Conservation (phyloP, 2,888 invertebrate genomes). For the Acanthacorydalis orientalis region DNA sequence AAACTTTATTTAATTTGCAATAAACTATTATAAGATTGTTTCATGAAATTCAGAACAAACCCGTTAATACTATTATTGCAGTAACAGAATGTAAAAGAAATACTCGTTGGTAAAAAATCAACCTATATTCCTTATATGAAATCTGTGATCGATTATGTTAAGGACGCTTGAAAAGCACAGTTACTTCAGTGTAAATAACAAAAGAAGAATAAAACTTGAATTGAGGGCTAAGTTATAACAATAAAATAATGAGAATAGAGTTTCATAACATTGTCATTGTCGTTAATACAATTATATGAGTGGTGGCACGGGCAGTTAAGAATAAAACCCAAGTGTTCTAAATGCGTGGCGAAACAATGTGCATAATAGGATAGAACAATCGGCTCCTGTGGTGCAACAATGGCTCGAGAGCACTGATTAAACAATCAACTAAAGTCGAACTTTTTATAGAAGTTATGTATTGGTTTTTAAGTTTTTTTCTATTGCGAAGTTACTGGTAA, state of each 20-base stretch:
- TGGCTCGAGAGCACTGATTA: neutral
- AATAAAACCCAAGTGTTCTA: neutral
- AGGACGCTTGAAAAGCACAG: neutral
- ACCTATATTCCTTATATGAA: neutral
- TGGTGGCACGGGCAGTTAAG: neutral
- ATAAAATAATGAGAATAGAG: neutral
- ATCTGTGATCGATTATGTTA: neutral
- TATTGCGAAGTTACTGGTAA: too few relatives aligned
- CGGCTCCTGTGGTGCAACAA: neutral
- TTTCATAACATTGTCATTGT: neutral
- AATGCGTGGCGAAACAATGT: neutral
- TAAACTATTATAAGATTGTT: too few relatives aligned
- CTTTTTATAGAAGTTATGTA: neutral
- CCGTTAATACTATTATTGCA: too few relatives aligned
- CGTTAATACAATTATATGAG: neutral
- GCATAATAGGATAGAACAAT: neutral
- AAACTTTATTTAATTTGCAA: too few relatives aligned
- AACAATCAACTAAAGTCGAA: neutral
- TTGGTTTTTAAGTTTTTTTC: neutral
- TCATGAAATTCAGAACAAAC: too few relatives aligned
- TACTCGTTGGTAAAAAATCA: too few relatives aligned
- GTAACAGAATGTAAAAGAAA: too few relatives aligned
- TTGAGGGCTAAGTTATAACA: neutral
- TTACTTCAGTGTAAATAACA: neutral
- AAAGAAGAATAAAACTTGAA: neutral